Evolutionary conservation across 2,888 invertebrate genomes (phyloP).

Genomic region (Microplitis deprimator): DNA sequence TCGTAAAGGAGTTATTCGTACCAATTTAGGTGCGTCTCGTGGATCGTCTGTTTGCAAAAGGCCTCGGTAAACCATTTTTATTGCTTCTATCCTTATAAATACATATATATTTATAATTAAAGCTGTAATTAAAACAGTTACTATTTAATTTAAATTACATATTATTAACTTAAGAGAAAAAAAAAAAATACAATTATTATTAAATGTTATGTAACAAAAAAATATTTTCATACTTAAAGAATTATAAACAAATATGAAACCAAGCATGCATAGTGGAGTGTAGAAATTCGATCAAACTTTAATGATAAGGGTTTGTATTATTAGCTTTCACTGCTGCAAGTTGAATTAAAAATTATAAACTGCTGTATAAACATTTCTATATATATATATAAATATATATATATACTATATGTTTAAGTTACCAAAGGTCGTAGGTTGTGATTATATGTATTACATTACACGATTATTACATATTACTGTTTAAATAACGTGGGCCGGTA

Average conservation of each 20-base stretch:
- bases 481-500: slow-evolving; percentile 30
- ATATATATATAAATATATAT: not conserved
- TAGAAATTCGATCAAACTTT: not conserved
- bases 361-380: not conserved
- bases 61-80: slow-evolving; percentile 64
- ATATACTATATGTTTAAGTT: not conserved
- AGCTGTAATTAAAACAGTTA: not conserved
- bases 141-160: not conserved
- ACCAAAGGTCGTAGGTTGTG: slow-evolving; percentile 5
- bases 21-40: slow-evolving; percentile 61
- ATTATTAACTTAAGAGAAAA: not conserved
- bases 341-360: not conserved
- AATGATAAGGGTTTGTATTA: not conserved
- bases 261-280: not conserved
- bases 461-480: not conserved
- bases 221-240: not conserved
- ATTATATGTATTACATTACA: slow-evolving; percentile 5
- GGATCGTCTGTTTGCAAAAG: slow-evolving; percentile 65
- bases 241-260: not conserved
- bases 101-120: not conserved
- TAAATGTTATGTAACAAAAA: not conserved
- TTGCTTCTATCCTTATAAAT: not conserved
- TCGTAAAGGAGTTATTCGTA: slow-evolving; percentile 63
- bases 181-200: not conserved
- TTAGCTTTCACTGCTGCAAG: not conserved